These are phyloP conservation scores for Hyperopisus bebe DNA, from an alignment of 2,113 vertebrate species.

Conservation along the genomic window DNA sequence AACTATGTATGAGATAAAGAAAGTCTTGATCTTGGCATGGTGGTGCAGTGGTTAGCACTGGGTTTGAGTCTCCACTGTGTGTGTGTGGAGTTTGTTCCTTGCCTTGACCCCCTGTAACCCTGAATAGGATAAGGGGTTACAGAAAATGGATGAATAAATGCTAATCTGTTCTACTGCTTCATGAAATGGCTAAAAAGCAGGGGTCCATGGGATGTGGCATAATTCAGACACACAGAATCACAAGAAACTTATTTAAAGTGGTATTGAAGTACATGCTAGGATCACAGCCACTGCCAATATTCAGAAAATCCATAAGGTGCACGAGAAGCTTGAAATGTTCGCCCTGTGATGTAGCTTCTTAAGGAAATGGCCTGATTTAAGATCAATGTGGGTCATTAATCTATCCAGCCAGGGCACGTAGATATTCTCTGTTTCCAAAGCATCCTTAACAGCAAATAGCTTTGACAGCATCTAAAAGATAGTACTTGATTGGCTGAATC, in stretches of 20 bases:
- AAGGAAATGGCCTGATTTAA: neutral
- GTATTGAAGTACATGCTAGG: neutral
- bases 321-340: neutral
- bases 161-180: neutral
- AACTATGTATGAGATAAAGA: too few species aligned
- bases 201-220: neutral
- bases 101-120: neutral
- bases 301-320: neutral
- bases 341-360: neutral
- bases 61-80: too few species aligned
- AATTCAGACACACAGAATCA: neutral
- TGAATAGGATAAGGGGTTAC: neutral
- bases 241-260: neutral
- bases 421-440: neutral
- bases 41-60: too few species aligned
- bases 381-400: neutral
- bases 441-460: neutral
- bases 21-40: too few species aligned
- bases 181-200: neutral
- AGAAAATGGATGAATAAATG: neutral
- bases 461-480: too few species aligned
- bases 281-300: neutral
- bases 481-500: neutral
- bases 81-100: neutral
- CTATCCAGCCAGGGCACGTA: neutral